A percentile compares a stretch with the other conserved stretches of the same genome.
phyloP scores from a whole-genome alignment of 2,888 invertebrate genomes.

The Lamellibrachia columna region DNA sequence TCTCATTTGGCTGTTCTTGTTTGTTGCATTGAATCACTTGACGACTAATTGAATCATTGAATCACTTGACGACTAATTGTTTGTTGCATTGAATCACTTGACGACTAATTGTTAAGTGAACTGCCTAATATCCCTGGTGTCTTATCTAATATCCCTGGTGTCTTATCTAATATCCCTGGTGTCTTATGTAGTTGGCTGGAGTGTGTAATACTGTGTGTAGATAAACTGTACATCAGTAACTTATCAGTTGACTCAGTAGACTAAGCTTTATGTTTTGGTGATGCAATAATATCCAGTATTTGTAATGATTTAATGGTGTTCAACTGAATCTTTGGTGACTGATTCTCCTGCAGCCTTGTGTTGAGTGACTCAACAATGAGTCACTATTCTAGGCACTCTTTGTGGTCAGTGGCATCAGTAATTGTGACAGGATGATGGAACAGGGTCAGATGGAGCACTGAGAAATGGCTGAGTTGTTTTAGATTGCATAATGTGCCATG shows the following conservation, averaged over 20 bases:
- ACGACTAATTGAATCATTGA: neutral
- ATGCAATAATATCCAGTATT: slow-evolving; percentile 6
- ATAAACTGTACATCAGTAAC: neutral
- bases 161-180: neutral
- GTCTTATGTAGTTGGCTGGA: neutral
- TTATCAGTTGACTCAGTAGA: neutral
- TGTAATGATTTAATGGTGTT: neutral
- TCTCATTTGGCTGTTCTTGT: too few relatives aligned
- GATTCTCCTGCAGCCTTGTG: neutral
- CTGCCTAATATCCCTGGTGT: neutral
- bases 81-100: neutral
- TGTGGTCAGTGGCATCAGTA: neutral
- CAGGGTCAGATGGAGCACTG: neutral
- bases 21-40: neutral
- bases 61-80: neutral
- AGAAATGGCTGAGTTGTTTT: neutral
- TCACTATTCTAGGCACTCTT: neutral
- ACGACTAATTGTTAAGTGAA: neutral
- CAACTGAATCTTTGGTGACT: neutral
- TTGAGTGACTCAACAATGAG: neutral
- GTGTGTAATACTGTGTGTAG: neutral
- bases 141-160: neutral
- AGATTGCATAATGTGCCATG: neutral
- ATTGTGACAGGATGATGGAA: neutral
- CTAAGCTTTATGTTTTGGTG: neutral